These are phyloP conservation scores for Phoenicopterus ruber DNA, from an alignment of 2,113 vertebrate species.

Conservation along the genomic window DNA sequence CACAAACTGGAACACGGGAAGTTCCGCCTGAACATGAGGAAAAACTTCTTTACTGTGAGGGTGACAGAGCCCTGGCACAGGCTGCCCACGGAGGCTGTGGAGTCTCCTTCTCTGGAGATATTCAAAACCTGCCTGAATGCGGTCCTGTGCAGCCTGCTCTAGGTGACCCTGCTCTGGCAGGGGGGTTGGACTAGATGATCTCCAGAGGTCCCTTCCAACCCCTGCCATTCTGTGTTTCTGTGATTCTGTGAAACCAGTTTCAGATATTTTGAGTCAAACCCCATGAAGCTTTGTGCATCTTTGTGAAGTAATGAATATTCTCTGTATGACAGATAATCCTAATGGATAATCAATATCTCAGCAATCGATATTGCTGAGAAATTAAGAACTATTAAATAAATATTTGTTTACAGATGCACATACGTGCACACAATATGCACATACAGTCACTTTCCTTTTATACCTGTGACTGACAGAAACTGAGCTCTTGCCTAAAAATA, in stretches of 20 bases:
- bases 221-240: no score
- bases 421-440: not conserved
- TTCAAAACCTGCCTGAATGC: no score
- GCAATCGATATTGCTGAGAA: not conserved
- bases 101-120: no score
- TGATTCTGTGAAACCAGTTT: not conserved
- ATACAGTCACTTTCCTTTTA: not conserved
- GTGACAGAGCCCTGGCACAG: no score
- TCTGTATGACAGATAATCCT: not conserved
- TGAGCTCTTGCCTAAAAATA: slow-evolving; percentile 3
- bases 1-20: no score
- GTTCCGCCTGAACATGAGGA: no score
- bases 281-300: not conserved
- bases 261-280: not conserved
- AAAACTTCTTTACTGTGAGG: no score
- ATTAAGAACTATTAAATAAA: not conserved
- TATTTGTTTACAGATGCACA: not conserved
- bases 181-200: no score
- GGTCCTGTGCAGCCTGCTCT: no score
- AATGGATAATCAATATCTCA: not conserved
- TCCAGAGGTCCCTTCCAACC: no score
- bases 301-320: not conserved
- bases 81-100: no score
- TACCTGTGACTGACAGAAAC: not conserved
- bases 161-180: no score